Percentiles rank a stretch among this genome's conserved stretches.
Conservation (phyloP, 2,888 invertebrate species). For the Strigamia crassipes region DNA sequence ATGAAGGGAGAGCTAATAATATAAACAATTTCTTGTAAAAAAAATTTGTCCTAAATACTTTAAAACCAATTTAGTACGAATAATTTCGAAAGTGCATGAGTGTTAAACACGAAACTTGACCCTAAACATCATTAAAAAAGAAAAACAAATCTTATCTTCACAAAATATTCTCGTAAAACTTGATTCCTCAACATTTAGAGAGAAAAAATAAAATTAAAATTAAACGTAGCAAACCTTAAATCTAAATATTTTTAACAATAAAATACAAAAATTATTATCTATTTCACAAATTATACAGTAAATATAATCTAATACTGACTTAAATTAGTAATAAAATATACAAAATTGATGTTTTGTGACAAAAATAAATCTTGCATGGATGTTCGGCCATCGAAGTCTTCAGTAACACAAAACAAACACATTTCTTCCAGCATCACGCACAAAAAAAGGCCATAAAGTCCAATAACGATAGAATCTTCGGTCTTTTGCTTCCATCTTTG, state of each 20-base stretch:
- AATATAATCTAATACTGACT: background rate
- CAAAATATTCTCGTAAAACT: background rate
- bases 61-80: background rate
- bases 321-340: background rate
- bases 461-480: background rate
- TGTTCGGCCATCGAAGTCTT: background rate
- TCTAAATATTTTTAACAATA: background rate
- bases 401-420: constrained; percentile 5
- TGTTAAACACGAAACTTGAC: background rate
- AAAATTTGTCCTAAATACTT: background rate
- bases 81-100: background rate
- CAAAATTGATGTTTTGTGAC: too few relatives aligned
- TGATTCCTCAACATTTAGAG: background rate
- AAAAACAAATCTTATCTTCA: too few relatives aligned
- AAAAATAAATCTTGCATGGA: background rate
- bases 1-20: constrained; percentile 23
- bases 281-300: background rate
- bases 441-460: background rate
- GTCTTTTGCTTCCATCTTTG: background rate
- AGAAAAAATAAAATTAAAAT: background rate
- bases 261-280: background rate
- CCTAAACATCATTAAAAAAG: background rate
- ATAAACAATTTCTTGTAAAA: background rate
- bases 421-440: background rate
- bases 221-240: background rate